Base-by-base conservation (phyloP, 2,888 invertebrate genomes). In the Chrysolina americana region DNA sequence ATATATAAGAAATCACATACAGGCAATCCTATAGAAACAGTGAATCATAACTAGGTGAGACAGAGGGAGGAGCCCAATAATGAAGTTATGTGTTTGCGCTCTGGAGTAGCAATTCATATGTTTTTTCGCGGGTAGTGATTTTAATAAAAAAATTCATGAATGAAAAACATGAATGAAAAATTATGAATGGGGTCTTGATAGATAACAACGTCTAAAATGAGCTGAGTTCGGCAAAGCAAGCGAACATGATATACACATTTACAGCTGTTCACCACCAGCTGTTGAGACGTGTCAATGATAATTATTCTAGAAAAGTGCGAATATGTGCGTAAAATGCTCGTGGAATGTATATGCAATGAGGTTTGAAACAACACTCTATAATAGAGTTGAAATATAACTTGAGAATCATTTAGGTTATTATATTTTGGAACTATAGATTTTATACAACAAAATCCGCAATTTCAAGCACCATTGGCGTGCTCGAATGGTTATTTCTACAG, bases 141-240 rank as follows among this genome's bases (percentile, higher is more conserved):
- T 19, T 11, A 23, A 23, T 47, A 65, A 21, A 21, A 65, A 47
- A 65, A 48, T 65, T 65, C 44, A 65, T 59, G 59, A 59, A 59
- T 59, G 65, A n/a, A 41, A 44, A 65, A 47, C 21, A 66, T 50
- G 66, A 66, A 48, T 66, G 66, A 50, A 48, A 66, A 48, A 36
- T 66, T 41, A 50, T 66, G 66, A 66, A 66, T 66, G 66, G 17
- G 53, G 19, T 53, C 23, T n/a, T 50, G 66, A 50, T 66, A 28
- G 47, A 59, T 59, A 59, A 36, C 50, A 10, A 36, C 36, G 28
- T n/a, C 21, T 53, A 23, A 36, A 44, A 66, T 17, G 66, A 53
- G 41, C 15, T 2, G 48, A 23, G 21, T 11, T 50, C 17, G 28
- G 19, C 41, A 50, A 66, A 50, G 50, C 47, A 66, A 50, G 19